phyloP scores from a whole-genome alignment of 2,113 vertebrate species.

The Nansenia antarctica region DNA sequence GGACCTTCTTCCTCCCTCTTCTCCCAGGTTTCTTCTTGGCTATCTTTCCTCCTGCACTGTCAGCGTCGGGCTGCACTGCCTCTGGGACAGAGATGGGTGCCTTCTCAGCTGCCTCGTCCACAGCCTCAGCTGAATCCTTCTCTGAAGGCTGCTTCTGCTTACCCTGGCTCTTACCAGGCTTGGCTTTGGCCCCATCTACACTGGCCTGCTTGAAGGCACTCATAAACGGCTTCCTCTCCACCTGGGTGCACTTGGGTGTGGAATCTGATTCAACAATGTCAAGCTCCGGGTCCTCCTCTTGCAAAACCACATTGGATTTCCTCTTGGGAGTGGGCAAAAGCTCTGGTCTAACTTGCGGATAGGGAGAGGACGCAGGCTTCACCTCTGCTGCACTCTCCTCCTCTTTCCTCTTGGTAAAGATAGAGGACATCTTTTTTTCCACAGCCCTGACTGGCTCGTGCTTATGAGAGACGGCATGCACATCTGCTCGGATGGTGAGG shows the following conservation, averaged over 20 bases:
- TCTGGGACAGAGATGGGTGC: neutral
- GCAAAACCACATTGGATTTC: slow-evolving; percentile 92
- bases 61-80: slow-evolving; percentile 28
- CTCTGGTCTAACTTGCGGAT: slow-evolving; percentile 27
- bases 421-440: slow-evolving; percentile 81
- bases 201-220: slow-evolving; percentile 90
- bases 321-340: slow-evolving; percentile 75
- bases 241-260: slow-evolving; percentile 78
- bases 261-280: slow-evolving; percentile 82
- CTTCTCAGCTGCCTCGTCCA: slow-evolving; percentile 28
- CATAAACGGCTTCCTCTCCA: slow-evolving; percentile 91
- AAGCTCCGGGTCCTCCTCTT: slow-evolving; percentile 89
- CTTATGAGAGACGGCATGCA: slow-evolving; percentile 79
- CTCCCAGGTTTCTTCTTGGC: slow-evolving; percentile 45
- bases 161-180: slow-evolving; percentile 69
- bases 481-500: slow-evolving; percentile 87
- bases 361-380: slow-evolving; percentile 47
- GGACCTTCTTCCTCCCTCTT: slow-evolving; percentile 37
- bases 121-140: too few species aligned
- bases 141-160: too few species aligned
- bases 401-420: slow-evolving; percentile 80
- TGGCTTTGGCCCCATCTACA: too few species aligned
- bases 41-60: slow-evolving; percentile 42
- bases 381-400: slow-evolving; percentile 35
- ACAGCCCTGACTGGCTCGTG: slow-evolving; percentile 15